phyloP scores from a whole-genome alignment of 2,888 invertebrate genomes.

The Phorcus lineatus region DNA sequence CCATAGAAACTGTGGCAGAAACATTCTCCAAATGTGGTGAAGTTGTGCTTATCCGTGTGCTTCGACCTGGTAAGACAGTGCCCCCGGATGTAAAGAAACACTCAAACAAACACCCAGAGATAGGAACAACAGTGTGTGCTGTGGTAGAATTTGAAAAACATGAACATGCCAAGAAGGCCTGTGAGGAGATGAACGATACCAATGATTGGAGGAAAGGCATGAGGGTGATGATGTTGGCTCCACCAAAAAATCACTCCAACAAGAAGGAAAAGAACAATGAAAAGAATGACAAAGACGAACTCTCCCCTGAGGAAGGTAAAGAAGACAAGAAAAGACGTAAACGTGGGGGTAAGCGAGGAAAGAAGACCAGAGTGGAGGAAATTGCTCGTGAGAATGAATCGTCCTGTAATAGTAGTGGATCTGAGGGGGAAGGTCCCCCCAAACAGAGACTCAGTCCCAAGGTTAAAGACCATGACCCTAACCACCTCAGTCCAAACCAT shows the following conservation, averaged over 20 bases:
- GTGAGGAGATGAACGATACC: slow-evolving; percentile 77
- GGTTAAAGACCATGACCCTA: slow-evolving; percentile 39
- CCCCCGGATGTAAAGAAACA: slow-evolving; percentile 94
- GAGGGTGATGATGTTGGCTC: slow-evolving; percentile 72
- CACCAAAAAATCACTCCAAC: slow-evolving; percentile 61
- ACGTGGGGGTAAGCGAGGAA: slow-evolving; percentile 52
- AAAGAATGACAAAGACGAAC: slow-evolving; percentile 54
- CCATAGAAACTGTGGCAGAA: slow-evolving; percentile 93
- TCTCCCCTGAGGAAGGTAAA: slow-evolving; percentile 54
- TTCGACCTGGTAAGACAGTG: slow-evolving; percentile 91
- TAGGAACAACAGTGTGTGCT: slow-evolving; percentile 88
- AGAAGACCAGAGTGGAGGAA: slow-evolving; percentile 65
- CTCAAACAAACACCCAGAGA: slow-evolving; percentile 91
- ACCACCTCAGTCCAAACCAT: slow-evolving; percentile 55
- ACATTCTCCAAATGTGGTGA: slow-evolving; percentile 92
- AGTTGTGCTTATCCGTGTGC: slow-evolving; percentile 90
- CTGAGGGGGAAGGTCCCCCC: slow-evolving; percentile 63
- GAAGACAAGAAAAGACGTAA: slow-evolving; percentile 62
- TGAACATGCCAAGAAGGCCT: slow-evolving; percentile 88
- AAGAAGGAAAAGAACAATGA: slow-evolving; percentile 51
- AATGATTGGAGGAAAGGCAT: slow-evolving; percentile 74
- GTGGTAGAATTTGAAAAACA: slow-evolving; percentile 93
- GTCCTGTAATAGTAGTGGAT: slow-evolving; percentile 71
- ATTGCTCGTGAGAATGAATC: slow-evolving; percentile 60
- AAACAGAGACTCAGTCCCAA: neutral